A percentile compares a stretch with the other conserved stretches of the same genome.
phyloP scores from a whole-genome alignment of 1,140 invertebrate genomes.

The Drosophila cardini region DNA sequence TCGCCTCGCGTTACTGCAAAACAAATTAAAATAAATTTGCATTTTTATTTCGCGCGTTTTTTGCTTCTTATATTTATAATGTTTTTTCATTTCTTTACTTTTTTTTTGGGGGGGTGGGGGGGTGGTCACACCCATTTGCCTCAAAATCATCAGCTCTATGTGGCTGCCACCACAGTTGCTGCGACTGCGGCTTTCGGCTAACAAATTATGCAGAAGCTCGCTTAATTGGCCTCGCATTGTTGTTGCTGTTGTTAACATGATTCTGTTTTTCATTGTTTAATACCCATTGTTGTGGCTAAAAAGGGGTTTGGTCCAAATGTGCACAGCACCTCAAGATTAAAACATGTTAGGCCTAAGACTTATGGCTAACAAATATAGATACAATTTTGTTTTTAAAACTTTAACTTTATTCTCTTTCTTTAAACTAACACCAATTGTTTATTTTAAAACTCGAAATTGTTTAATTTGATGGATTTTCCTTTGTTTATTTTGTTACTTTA shows the following conservation, averaged over 20 bases:
- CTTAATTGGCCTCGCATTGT: constrained; percentile 41
- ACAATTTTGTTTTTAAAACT: no score
- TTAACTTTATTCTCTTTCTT: no score
- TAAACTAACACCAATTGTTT: no score
- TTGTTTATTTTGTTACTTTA: no score
- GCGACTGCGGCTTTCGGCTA: constrained; percentile 32
- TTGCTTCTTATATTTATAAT: neutral
- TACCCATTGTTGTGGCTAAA: neutral
- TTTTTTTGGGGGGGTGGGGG: neutral
- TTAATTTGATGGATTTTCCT: no score
- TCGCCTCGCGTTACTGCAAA: constrained; percentile 5
- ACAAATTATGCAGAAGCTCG: constrained; percentile 47
- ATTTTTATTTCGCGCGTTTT: constrained; percentile 45
- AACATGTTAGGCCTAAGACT: no score
- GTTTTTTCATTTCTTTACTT: neutral
- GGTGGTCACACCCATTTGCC: constrained; percentile 7
- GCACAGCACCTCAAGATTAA: no score
- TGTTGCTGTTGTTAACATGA: constrained; percentile 22
- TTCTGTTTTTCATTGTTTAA: constrained; percentile 20
- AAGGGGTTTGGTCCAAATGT: no score
- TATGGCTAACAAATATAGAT: no score
- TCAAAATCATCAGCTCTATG: constrained; percentile 19
- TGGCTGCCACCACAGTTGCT: constrained; percentile 6
- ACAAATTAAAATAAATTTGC: constrained; percentile 58
- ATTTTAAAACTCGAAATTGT: no score